Evolutionary conservation across 64 coral and sea anemone species (phyloP), one percentile per base, ranked within the genome.

Genomic region (Montipora efflorescens): DNA sequence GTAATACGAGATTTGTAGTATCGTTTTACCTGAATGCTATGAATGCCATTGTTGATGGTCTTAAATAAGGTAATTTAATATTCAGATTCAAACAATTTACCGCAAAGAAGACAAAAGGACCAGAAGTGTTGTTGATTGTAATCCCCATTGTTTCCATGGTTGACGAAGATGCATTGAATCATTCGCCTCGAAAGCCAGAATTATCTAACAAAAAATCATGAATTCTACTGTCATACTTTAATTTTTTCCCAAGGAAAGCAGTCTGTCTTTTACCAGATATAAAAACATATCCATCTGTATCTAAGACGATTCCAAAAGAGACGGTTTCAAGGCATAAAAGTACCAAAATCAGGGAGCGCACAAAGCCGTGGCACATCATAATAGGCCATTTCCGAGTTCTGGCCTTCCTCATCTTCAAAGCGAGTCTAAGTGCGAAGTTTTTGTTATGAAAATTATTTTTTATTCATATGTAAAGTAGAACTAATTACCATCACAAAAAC

Each of bases 71-170:
- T 69, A 69, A 69, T 15, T 18, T 18, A 5, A 6, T 4, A 55
- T 55, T 5, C 52, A 55, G 10, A 55, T 55, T 55, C 52, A 55
- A 55, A 55, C 52, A 55, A 55, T 55, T 55, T 55, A 55, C 52
- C 10, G 52, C 52, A 55, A 69, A 69, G 67, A 69, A 69, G 67
- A 69, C 67, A 69, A 69, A 69, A 69, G 67, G 67, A 69, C 67
- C 67, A 69, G 67, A 69, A 69, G 67, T 69, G 5, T 15, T 69
- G 67, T 6, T 69, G 67, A 69, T 69, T 69, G 67, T 69, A 69
- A 69, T 69, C 67, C 67, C 67, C 67, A 20, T 69, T 69, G 67
- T 69, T 69, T 69, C 67, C 67, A 69, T 69, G 67, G 67, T 69
- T 69, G 67, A 20, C 67, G 13, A 69, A 69, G 9, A 69, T 69